Evolutionary conservation across 2,797 vertebrate species (phyloP), one percentile per base, ranked within the genome.

Genomic region (Cryptoprocta ferox): DNA sequence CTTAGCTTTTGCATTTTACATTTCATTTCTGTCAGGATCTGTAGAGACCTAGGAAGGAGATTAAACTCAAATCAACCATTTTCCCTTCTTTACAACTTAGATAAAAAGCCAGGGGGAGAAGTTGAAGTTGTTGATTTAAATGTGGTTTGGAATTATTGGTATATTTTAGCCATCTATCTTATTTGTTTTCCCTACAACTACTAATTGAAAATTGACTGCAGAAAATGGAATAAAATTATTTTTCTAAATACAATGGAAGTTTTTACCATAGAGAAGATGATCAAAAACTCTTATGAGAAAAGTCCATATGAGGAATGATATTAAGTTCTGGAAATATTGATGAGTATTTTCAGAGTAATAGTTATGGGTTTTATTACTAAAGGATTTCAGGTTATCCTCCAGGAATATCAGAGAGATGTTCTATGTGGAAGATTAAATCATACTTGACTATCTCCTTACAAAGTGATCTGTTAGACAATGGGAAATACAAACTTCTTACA

Each of bases 111-210:
- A 68, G 32, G 26, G 10, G n/a, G 4, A 68, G 91, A 88, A 19
- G 71, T 96, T 97, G 79, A 65, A 88, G 93, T 78, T 80, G n/a
- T 93, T 92, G 18, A 68, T 65, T 75, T 83, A 73, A 91, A 45
- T 66, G 39, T 85, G 50, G 5, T 86, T 91, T 94, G 63, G 16
- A 94, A 86, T 89, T 91, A 63, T 53, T 71, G 53, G 42, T 96
- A 19, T 30, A 86, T 92, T 91, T 94, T 56, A 85, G 18, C n/a
- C 14, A 63, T 79, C 39, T 6, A 50, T 85, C 9, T 91, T 50
- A 84, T 37, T 84, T 89, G 15, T 93, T 82, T 97, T 92, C 53
- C 86, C 35, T 94, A 19, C 3, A 86, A 30, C 32, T 85, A 45
- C 8, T 45, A 71, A 78, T 65, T 92, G 79, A 78, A 95, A 94